phyloP scores from a whole-genome alignment of 2,888 invertebrate genomes.

The Drosophila kokeensis region DNA sequence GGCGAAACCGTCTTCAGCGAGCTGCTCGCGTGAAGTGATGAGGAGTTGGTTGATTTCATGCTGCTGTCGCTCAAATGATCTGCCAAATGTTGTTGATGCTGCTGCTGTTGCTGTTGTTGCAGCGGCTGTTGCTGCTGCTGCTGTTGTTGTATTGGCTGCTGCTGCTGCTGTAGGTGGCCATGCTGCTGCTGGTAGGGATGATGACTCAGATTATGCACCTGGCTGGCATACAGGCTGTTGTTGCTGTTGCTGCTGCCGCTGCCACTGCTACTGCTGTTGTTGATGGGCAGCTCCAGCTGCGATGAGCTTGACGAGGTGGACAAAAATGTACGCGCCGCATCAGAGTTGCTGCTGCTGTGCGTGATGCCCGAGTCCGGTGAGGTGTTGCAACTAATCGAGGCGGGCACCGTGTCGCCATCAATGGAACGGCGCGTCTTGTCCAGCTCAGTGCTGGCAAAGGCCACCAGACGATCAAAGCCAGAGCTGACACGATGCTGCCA shows the following conservation, averaged over 20 bases:
- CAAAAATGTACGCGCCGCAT: conserved; percentile 83
- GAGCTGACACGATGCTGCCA: conserved; percentile 97
- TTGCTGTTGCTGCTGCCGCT: conserved; percentile 31
- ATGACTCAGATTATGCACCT: conserved; percentile 68
- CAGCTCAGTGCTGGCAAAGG: conserved; percentile 96
- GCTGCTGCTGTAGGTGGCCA: conserved; percentile 71
- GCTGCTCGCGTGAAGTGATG: conserved; percentile 60
- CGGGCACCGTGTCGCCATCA: conserved; percentile 88
- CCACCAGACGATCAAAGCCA: conserved; percentile 96
- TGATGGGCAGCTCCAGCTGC: conserved; percentile 82
- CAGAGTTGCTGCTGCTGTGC: conserved; percentile 86
- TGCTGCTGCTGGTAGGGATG: conserved; percentile 74
- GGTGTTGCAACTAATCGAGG: conserved; percentile 89
- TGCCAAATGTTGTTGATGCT: conserved; percentile 51
- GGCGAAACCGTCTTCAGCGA: conserved; percentile 83
- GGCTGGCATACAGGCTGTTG: conserved; percentile 66
- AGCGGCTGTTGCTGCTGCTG: conserved; percentile 37
- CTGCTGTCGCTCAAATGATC: conserved; percentile 83
- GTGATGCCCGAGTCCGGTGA: conserved; percentile 95
- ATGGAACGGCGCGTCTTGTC: conserved; percentile 93
- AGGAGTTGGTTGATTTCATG: conserved; percentile 79
- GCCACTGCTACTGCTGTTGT: conserved; percentile 71
- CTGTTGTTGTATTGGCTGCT: conserved; percentile 38
- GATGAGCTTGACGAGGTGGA: conserved; percentile 86
- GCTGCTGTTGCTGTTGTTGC: conserved; percentile 76